These are phyloP conservation scores for Linurgus olivaceus DNA, from an alignment of 2,797 vertebrate species.

Conservation along the genomic window DNA sequence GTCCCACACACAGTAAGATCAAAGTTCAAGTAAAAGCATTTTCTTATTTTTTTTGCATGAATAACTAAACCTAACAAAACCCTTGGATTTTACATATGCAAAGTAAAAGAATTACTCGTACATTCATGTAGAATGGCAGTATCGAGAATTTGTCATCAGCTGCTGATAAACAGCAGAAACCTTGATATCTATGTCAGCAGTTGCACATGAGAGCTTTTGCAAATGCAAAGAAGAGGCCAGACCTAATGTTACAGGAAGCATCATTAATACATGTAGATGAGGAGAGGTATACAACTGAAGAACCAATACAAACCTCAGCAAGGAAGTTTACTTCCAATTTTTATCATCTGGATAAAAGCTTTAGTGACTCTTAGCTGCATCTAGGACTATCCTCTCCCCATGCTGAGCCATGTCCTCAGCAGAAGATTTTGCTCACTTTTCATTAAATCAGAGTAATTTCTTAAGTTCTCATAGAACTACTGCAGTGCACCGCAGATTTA, in stretches of 20 bases:
- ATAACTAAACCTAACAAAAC: background rate
- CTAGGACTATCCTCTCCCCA: background rate
- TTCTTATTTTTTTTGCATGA: background rate
- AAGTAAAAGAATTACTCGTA: background rate
- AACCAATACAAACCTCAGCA: background rate
- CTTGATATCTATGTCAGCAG: background rate
- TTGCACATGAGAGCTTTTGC: background rate
- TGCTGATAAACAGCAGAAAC: constrained; percentile 12
- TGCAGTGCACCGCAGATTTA: background rate
- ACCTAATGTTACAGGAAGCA: background rate
- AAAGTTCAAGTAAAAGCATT: background rate
- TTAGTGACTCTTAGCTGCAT: background rate
- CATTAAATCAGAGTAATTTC: background rate
- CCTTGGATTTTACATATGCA: background rate
- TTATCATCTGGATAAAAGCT: background rate
- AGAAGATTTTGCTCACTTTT: background rate
- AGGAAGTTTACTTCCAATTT: background rate
- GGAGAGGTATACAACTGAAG: background rate
- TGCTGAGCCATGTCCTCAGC: background rate
- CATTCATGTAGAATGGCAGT: background rate
- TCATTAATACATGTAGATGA: background rate
- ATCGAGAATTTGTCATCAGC: constrained; percentile 21
- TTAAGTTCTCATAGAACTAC: background rate
- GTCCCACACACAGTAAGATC: background rate
- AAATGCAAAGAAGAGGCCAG: background rate